Evolutionary conservation across 2,797 vertebrate species (phyloP).

Genomic region (Varecia variegata): DNA sequence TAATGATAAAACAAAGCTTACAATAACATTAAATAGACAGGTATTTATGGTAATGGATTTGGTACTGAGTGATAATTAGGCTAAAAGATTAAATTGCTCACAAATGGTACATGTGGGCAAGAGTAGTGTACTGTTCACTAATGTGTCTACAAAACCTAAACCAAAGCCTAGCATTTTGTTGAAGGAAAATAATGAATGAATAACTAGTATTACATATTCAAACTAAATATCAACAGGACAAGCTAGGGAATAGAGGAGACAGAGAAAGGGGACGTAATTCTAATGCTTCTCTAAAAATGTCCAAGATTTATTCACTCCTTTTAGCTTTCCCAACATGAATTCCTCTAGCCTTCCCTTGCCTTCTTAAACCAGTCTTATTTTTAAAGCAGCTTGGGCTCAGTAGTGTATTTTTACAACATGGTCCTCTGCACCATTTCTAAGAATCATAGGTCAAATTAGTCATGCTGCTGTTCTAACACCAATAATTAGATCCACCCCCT

Average conservation of each 20-base stretch:
- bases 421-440: conserved; percentile 17
- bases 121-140: neutral
- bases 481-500: conserved; percentile 45
- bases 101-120: neutral
- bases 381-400: neutral
- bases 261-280: neutral
- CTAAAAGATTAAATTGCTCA: neutral
- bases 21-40: neutral
- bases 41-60: neutral
- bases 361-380: neutral
- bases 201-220: neutral
- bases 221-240: neutral
- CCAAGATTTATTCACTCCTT: neutral
- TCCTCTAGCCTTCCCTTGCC: neutral
- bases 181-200: neutral
- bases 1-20: neutral
- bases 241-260: neutral
- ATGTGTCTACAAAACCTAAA: neutral
- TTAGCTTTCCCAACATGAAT: neutral
- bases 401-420: conserved; percentile 36
- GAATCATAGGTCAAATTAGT: conserved; percentile 53
- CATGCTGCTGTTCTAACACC: conserved; percentile 31
- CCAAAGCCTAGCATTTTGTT: neutral
- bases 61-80: neutral
- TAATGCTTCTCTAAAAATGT: neutral